Percentiles rank a stretch among this genome's conserved stretches.
These are phyloP conservation scores for Brachirus orientalis DNA, from an alignment of 2,113 vertebrate genomes.

Conservation along the genomic window DNA sequence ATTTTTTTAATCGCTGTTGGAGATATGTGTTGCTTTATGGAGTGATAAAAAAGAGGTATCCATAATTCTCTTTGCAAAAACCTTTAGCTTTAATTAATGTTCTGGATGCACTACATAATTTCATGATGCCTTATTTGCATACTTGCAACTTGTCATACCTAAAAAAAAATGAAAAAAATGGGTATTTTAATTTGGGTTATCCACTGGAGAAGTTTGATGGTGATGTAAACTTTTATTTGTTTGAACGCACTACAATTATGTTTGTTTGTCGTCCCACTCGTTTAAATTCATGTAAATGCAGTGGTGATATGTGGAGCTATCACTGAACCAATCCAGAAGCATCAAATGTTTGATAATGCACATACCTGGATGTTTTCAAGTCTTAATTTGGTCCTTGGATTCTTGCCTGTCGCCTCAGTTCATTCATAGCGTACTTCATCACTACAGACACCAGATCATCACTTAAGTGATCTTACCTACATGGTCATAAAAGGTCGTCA, in stretches of 20 bases:
- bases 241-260: neutral
- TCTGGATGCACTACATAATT: neutral
- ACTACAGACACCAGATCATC: no score
- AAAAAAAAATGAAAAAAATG: no score
- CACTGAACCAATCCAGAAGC: no score
- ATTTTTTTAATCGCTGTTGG: neutral
- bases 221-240: neutral
- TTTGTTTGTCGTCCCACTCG: neutral
- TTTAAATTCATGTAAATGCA: constrained; percentile 6
- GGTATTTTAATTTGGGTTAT: neutral
- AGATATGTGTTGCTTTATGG: neutral
- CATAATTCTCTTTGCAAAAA: neutral
- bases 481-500: no score
- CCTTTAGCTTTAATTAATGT: neutral
- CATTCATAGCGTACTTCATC: no score
- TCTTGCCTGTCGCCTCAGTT: neutral
- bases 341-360: no score
- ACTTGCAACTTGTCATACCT: no score
- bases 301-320: neutral
- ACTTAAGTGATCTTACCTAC: no score
- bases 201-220: neutral
- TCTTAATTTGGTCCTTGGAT: no score
- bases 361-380: no score
- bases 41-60: neutral
- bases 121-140: neutral